phyloP scores from a whole-genome alignment of 1,140 invertebrate species.

The Apolygus lucorum region DNA sequence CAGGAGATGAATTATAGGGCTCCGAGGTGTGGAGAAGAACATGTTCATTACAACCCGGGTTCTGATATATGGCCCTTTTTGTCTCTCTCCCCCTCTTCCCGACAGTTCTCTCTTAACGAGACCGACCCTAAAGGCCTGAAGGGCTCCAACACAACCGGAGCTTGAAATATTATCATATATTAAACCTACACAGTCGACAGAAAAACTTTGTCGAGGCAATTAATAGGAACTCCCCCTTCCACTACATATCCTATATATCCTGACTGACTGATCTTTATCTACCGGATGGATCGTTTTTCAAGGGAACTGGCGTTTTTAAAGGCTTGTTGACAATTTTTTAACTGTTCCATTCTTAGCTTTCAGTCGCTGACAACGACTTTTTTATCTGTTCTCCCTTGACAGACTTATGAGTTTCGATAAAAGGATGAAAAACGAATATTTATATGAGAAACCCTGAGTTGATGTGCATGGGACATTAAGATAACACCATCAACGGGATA shows the following conservation, averaged over 20 bases:
- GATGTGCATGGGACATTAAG: constrained; percentile 8
- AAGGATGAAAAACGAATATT: constrained; percentile 10
- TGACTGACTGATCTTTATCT: constrained; percentile 19
- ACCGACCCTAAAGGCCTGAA: constrained; percentile 4
- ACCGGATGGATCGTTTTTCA: constrained; percentile 16
- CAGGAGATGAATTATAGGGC: constrained; percentile 22
- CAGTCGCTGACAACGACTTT: constrained; percentile 14
- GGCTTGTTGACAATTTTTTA: constrained; percentile 21
- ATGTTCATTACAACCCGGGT: constrained; percentile 19
- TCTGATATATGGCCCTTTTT: constrained; percentile 18
- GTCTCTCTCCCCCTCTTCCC: not conserved
- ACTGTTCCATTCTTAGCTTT: constrained; percentile 11
- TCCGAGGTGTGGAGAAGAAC: constrained; percentile 21
- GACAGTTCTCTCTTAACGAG: constrained; percentile 18
- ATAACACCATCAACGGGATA: too few species aligned
- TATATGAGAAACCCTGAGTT: constrained; percentile 10
- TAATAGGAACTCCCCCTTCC: constrained; percentile 17
- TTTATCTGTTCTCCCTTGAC: constrained; percentile 7
- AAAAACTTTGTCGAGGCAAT: constrained; percentile 23
- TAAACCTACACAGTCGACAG: constrained; percentile 18
- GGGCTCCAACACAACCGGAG: not conserved
- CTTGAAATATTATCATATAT: constrained; percentile 23
- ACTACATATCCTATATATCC: constrained; percentile 7
- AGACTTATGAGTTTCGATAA: constrained; percentile 15
- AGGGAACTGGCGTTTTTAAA: constrained; percentile 15